phyloP scores from a whole-genome alignment of 2,888 invertebrate genomes.

The Microctonus brassicae region DNA sequence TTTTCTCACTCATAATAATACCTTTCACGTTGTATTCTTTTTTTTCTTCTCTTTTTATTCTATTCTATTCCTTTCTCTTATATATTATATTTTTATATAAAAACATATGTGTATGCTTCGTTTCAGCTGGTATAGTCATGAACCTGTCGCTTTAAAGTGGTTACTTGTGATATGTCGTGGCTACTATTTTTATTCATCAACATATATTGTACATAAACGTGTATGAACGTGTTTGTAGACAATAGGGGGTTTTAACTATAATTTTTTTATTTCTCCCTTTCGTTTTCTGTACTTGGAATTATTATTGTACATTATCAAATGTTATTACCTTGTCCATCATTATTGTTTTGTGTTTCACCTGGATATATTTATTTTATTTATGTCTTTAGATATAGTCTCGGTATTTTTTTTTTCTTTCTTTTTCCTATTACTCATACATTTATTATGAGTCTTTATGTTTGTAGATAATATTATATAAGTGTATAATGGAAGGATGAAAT shows the following conservation, averaged over 20 bases:
- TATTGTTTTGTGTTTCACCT: neutral
- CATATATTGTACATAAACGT: neutral
- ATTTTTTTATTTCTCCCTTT: neutral
- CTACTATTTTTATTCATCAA: neutral
- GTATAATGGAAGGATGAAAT: too few relatives aligned
- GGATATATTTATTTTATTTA: neutral
- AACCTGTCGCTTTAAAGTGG: neutral
- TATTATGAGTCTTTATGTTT: neutral
- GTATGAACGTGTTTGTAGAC: neutral
- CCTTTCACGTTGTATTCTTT: neutral
- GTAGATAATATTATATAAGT: too few relatives aligned
- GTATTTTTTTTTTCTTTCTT: too few relatives aligned
- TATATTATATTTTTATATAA: too few relatives aligned
- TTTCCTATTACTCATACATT: neutral
- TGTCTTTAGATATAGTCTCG: neutral
- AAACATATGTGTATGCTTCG: too few relatives aligned
- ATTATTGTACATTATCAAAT: neutral
- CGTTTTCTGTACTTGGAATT: neutral
- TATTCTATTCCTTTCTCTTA: neutral
- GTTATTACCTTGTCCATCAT: neutral
- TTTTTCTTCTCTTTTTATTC: neutral
- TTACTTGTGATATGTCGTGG: neutral
- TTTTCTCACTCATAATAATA: conserved; percentile 32
- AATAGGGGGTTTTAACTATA: neutral
- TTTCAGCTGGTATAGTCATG: neutral